Evolutionary conservation across 2,888 invertebrate species (phyloP).

Genomic region (Pomacea canaliculata): DNA sequence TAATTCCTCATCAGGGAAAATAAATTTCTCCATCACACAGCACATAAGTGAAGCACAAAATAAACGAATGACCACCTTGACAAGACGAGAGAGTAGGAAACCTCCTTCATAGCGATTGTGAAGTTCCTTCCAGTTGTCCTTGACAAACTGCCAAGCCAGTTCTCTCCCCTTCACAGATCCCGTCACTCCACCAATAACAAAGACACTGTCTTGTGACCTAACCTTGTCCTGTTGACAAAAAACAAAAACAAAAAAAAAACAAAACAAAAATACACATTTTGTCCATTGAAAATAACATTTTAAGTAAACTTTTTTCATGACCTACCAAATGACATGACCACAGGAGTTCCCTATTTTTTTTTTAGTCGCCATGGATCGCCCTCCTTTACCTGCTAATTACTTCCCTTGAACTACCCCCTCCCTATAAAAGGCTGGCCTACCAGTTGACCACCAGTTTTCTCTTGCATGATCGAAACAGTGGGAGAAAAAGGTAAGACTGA

Average conservation of each 20-base stretch:
- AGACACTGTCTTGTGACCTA: conserved; percentile 90
- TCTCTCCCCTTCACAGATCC: conserved; percentile 85
- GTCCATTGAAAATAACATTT: neutral
- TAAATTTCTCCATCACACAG: no score
- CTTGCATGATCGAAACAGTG: no score
- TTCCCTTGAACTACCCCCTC: no score
- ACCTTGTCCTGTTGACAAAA: conserved; percentile 82
- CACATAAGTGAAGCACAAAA: neutral
- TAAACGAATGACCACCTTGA: conserved; percentile 74
- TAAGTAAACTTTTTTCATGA: neutral
- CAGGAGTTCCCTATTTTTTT: neutral
- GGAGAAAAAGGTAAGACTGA: no score
- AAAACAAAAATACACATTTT: neutral
- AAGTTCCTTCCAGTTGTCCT: conserved; percentile 84
- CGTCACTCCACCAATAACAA: conserved; percentile 88
- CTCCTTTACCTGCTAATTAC: no score
- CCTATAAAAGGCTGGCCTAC: no score
- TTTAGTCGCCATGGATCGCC: neutral
- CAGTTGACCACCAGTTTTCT: no score
- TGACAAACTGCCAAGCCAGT: conserved; percentile 91
- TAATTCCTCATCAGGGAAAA: no score
- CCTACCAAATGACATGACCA: neutral
- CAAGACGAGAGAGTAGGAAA: conserved; percentile 83
- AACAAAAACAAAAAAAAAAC: neutral
- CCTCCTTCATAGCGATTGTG: conserved; percentile 84